phyloP scores from a whole-genome alignment of 1,140 invertebrate genomes.

The Trachymyrmex cornetzi region DNA sequence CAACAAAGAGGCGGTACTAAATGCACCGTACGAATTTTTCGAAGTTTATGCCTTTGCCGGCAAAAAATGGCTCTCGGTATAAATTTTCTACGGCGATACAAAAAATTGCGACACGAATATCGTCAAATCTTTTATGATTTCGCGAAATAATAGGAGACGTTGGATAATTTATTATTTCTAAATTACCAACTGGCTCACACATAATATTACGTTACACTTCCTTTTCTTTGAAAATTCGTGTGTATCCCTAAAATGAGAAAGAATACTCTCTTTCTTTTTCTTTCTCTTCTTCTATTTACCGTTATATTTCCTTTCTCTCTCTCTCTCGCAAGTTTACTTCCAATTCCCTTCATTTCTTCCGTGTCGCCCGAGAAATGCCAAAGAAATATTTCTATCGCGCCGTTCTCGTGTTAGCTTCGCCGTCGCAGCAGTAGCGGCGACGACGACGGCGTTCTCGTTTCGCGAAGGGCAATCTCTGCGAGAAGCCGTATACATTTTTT shows the following conservation, averaged over 20 bases:
- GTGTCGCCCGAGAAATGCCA: background rate
- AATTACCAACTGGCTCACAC: background rate
- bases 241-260: background rate
- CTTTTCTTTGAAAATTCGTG: background rate
- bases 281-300: background rate
- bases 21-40: background rate
- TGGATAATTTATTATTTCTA: background rate
- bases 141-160: background rate
- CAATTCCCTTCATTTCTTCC: conserved; percentile 7
- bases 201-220: background rate
- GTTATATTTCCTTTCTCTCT: too few species aligned
- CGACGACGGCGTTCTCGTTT: conserved; percentile 7
- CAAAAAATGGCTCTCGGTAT: background rate
- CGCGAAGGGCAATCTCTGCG: conserved; percentile 44
- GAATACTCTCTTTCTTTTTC: background rate
- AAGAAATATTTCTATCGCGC: conserved; percentile 36
- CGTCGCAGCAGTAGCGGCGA: background rate
- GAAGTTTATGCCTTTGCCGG: background rate
- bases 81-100: background rate
- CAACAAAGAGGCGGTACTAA: background rate
- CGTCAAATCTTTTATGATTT: background rate
- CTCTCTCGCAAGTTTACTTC: background rate
- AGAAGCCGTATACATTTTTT: conserved; percentile 65
- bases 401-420: background rate
- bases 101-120: background rate